phyloP scores from a whole-genome alignment of 2,113 vertebrate genomes.

The Notarius quadriscutis region DNA sequence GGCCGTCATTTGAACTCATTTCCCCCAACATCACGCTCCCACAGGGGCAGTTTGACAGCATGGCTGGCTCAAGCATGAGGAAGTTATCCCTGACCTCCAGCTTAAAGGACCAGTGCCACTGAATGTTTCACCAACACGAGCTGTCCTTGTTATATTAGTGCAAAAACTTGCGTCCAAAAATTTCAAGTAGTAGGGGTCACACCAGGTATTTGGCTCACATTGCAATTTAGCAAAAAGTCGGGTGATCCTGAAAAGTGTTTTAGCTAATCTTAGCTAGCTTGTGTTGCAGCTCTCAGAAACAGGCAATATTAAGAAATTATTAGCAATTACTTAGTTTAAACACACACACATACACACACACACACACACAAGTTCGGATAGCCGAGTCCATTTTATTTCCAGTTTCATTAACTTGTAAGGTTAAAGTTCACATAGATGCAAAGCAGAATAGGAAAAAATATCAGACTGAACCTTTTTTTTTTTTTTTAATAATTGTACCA shows the following conservation, averaged over 20 bases:
- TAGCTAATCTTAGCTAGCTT: too few species aligned
- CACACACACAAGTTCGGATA: background rate
- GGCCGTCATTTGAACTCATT: slow-evolving; percentile 23
- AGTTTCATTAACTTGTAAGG: background rate
- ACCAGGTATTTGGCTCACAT: background rate
- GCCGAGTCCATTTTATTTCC: background rate
- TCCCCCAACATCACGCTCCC: background rate
- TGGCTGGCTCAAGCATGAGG: background rate
- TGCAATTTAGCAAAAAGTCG: background rate
- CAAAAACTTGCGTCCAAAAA: background rate
- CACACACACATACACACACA: background rate
- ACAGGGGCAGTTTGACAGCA: slow-evolving; percentile 8
- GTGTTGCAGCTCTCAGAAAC: background rate
- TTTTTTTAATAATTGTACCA: background rate
- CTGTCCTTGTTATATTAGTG: slow-evolving; percentile 18
- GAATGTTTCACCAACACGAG: slow-evolving; percentile 19
- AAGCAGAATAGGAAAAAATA: background rate
- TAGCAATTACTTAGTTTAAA: background rate
- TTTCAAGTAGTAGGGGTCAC: background rate
- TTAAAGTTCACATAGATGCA: background rate
- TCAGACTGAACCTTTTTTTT: background rate
- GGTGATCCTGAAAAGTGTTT: background rate
- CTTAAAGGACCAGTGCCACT: slow-evolving; percentile 18
- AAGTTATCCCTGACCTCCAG: slow-evolving; percentile 28
- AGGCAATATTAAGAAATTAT: background rate